These are phyloP conservation scores for Arremon aurantiirostris DNA, from an alignment of 2,797 vertebrate species.

Conservation along the genomic window DNA sequence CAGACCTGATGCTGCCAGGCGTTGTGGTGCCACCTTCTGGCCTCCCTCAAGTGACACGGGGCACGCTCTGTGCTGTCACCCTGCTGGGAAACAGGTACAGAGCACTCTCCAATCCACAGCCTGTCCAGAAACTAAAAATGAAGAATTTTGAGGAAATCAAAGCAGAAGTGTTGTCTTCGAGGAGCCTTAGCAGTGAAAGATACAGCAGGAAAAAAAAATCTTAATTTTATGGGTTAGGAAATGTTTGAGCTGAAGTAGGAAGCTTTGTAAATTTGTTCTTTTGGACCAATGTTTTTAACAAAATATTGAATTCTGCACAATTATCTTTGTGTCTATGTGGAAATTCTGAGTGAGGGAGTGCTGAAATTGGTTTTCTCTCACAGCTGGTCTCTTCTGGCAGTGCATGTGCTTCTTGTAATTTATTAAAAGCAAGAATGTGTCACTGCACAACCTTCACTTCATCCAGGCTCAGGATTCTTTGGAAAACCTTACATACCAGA, in stretches of 20 bases:
- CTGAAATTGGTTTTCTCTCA: neutral
- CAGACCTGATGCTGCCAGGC: slow-evolving; percentile 92
- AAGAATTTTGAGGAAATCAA: neutral
- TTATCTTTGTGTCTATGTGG: neutral
- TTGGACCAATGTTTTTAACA: neutral
- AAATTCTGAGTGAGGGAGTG: neutral
- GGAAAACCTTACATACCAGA: neutral
- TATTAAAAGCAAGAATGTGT: neutral
- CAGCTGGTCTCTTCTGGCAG: neutral
- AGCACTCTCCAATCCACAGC: accelerated
- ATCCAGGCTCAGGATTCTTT: neutral
- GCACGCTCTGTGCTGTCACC: slow-evolving; percentile 85
- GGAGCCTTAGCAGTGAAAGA: neutral
- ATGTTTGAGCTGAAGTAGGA: neutral
- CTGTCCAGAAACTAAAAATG: neutral
- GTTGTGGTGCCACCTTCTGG: slow-evolving; percentile 85
- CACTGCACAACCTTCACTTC: neutral
- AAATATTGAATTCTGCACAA: neutral
- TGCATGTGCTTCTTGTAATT: neutral
- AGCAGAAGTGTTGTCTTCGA: neutral
- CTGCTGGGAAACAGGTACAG: slow-evolving; percentile 86
- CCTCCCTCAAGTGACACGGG: slow-evolving; percentile 83
- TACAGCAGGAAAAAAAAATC: neutral
- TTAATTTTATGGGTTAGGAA: neutral
- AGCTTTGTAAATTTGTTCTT: neutral